Evolutionary conservation across 1,140 invertebrate genomes (phyloP).

Genomic region (Anastatus disparis): DNA sequence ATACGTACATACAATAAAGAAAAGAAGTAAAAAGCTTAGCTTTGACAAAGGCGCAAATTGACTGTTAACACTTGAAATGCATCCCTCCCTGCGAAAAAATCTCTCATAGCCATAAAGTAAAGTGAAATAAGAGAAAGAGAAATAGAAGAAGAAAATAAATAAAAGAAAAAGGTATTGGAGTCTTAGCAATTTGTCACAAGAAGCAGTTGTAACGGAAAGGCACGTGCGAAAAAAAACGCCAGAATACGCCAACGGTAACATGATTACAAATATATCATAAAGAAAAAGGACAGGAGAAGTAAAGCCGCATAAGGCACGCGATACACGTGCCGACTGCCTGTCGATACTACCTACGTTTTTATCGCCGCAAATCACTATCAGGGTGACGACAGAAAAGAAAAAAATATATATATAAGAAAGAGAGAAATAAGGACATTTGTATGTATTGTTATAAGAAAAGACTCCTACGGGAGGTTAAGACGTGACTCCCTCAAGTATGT

Average conservation of each 20-base stretch:
- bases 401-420: too few relatives aligned
- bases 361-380: slow-evolving; percentile 59
- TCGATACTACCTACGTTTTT: slow-evolving; percentile 59
- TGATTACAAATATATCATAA: slow-evolving; percentile 65
- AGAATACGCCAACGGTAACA: slow-evolving; percentile 53
- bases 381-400: too few relatives aligned
- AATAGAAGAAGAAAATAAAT: neutral
- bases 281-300: neutral
- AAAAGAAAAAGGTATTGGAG: slow-evolving; percentile 21
- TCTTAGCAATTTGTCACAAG: slow-evolving; percentile 54
- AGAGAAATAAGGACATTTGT: too few relatives aligned
- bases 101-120: too few relatives aligned
- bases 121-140: neutral
- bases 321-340: slow-evolving; percentile 63
- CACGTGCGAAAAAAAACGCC: too few relatives aligned
- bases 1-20: too few relatives aligned
- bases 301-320: too few relatives aligned
- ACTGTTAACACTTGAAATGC: too few relatives aligned
- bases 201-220: slow-evolving; percentile 62
- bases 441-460: too few relatives aligned
- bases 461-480: slow-evolving; percentile 14
- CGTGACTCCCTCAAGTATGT: slow-evolving; percentile 19
- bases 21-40: too few relatives aligned
- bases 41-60: too few relatives aligned
- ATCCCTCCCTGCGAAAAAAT: too few relatives aligned